Base-by-base conservation (phyloP, 2,888 invertebrate genomes). In the Allacma fusca region DNA sequence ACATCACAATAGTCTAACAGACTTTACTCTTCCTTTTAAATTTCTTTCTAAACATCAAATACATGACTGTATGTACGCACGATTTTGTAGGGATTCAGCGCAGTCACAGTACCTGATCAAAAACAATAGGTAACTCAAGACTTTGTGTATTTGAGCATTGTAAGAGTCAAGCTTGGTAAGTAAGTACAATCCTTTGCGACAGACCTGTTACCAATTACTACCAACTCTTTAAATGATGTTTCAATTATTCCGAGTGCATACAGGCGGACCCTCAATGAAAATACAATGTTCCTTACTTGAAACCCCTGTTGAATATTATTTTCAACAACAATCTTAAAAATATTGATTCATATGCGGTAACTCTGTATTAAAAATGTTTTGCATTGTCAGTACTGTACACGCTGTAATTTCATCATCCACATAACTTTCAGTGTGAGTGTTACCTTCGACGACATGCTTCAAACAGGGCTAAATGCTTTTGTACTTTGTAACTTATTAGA, bases 91-190 rank as follows among this genome's bases (percentile, higher is more conserved):
- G 29, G 68, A 69, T 69, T 34, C 40, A 62, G 34, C 23, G 73
- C 62, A 73, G 75, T 75, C 69, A 75, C 75, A 75, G 75, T 59
- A 24, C 23, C 50, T 59, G 75, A 69, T 29, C 75, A 68, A 23
- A 75, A 57, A 75, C 75, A 75, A 75, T 57, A 57, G 29, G 12
- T 16, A n/a, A 2, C 16, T 50, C 19, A 50, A 50, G 50, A 50
- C n/a, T 50, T 50, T 50, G 50, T 50, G 19, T 50, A 12, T 50
- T 50, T 50, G 2, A 50, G n/a, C 50, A 50, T 50, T 50, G 50
- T 50, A n/a, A 1, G 2, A 50, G 50, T 50, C 50, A 50, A 50
- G 50, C 50, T 50, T n/a, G 1, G n/a, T 16, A 50, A n/a, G 50
- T 50, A 50, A 50, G 50, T 2, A 50, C 50, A 50, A 50, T 50